Conservation (phyloP, 2,888 invertebrate genomes). For the Autographa gamma region DNA sequence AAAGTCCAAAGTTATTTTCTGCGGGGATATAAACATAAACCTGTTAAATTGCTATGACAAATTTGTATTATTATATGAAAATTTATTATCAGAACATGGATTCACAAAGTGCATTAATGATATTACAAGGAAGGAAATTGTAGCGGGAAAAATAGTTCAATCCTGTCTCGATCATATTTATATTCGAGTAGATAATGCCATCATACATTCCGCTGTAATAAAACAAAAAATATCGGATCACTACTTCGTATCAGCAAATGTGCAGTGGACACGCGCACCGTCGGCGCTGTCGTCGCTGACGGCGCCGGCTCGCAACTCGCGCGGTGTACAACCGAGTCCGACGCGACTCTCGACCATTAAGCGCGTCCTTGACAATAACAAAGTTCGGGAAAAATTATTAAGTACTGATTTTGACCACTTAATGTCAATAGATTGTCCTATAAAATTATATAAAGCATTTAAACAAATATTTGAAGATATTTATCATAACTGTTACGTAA, state of each 20-base stretch:
- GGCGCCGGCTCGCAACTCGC: no score
- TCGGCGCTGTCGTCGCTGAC: no score
- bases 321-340: neutral
- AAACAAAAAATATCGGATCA: slow-evolving; percentile 16
- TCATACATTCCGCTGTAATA: slow-evolving; percentile 2
- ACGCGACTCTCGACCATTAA: neutral
- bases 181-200: neutral
- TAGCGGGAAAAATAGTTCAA: neutral
- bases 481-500: slow-evolving; percentile 6
- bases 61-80: slow-evolving; percentile 2
- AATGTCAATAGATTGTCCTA: slow-evolving; percentile 7
- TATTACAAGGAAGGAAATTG: neutral
- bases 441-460: slow-evolving; percentile 2
- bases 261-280: slow-evolving; percentile 9
- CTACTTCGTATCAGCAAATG: slow-evolving; percentile 7
- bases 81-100: slow-evolving; percentile 8
- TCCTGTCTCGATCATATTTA: slow-evolving; percentile 10
- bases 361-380: slow-evolving; percentile 8
- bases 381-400: slow-evolving; percentile 3
- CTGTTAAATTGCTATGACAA: slow-evolving; percentile 3
- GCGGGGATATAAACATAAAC: slow-evolving; percentile 14
- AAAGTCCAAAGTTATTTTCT: slow-evolving; percentile 12
- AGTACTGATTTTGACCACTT: neutral
- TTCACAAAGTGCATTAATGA: slow-evolving; percentile 10
- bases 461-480: neutral